Base-by-base conservation (phyloP, 1,140 invertebrate species). In the Cyclargus thomasi region DNA sequence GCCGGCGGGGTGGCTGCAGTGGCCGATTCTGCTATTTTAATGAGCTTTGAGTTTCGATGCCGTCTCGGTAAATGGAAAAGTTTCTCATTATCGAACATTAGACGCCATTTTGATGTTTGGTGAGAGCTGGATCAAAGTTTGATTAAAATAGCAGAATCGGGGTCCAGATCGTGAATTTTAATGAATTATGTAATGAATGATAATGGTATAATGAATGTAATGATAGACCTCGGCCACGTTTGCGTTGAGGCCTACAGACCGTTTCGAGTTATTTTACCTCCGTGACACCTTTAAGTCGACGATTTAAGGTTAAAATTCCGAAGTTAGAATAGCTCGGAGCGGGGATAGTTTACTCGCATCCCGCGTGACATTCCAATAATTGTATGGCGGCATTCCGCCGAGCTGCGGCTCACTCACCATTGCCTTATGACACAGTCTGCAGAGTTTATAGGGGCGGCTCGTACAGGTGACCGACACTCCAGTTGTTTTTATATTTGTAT, bases 401-500 rank as follows among this genome's bases (percentile, higher is more conserved):
- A 23, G 53, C 16, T 22, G 79, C 80, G 81, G 81, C 73, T 78
- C 80, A 78, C 82, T 81, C 64, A 65, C 84, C 83, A 88, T 86
- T 90, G 87, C 87, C 87, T 90, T 90, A 90, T 87, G 81, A 88
- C 77, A 90, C 85, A 88, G 85, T 90, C 85, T 88, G 85, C 84
- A 88, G 87, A 90, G 83, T 88, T 87, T 90, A 90, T 88, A 87
- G 55, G 55, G 18, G 55, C 20, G 55, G 55, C 5, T 8, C 55
- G 55, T 21, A 59, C 55, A 21, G 20, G 55, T 21, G 55, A 20
- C 53, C 4, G 29, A 47, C 39, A 47, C 8, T 8, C 11, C 29
- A 29, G 5, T 29, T 29, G 8, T 29, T 29, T 29, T 29, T 29
- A 29, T 29, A 29, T 7, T 29, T 29, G 29, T 29, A 29, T 29